These are phyloP conservation scores for Glaucomys volans DNA, from an alignment of 2,113 vertebrate species.

Conservation along the genomic window DNA sequence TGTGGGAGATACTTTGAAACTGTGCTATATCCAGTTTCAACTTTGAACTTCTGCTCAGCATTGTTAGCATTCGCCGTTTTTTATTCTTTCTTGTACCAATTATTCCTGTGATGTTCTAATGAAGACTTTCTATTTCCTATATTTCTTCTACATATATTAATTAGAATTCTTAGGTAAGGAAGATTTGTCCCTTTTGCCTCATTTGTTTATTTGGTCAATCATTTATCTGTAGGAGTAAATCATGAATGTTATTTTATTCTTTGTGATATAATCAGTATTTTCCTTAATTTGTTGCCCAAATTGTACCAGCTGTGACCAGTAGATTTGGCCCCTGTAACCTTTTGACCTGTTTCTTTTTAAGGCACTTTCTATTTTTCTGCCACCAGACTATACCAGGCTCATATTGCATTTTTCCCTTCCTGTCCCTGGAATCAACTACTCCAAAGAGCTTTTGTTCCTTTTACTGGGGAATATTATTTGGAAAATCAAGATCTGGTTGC, in stretches of 20 bases:
- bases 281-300: neutral
- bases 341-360: neutral
- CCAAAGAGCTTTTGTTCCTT: neutral
- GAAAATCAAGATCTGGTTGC: neutral
- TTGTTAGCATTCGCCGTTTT: constrained; percentile 11
- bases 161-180: neutral
- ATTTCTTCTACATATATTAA: constrained; percentile 1
- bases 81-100: neutral
- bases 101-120: neutral
- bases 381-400: neutral
- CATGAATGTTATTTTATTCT: constrained; percentile 5
- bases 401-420: neutral
- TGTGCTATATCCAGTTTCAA: neutral
- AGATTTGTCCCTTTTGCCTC: neutral
- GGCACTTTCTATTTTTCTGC: neutral
- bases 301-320: neutral
- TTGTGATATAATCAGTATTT: neutral
- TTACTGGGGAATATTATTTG: constrained; percentile 3
- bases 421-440: neutral
- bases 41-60: neutral
- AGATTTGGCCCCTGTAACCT: neutral
- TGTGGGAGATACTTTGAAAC: neutral
- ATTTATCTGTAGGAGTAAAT: neutral
- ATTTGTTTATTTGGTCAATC: neutral
- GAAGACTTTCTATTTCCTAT: constrained; percentile 15